Evolutionary conservation across 1,140 invertebrate species (phyloP).

Genomic region (Sweltsa coloradensis): DNA sequence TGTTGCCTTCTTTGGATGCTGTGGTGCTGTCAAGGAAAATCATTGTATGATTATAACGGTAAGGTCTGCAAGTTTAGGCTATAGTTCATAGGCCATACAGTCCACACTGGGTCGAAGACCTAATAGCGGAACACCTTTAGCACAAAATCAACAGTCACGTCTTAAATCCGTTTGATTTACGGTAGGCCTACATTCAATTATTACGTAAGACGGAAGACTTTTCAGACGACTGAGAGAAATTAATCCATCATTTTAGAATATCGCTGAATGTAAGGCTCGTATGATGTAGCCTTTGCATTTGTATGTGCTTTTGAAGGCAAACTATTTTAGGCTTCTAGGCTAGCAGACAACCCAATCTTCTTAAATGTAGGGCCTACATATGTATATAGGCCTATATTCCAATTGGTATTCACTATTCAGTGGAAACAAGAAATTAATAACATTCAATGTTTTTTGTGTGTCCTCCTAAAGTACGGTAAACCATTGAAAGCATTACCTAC

Average conservation of each 20-base stretch:
- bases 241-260: neutral
- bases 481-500: too few species aligned
- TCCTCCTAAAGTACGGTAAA: too few species aligned
- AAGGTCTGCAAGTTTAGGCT: slow-evolving; percentile 24
- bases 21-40: slow-evolving; percentile 74
- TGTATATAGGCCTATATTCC: too few species aligned
- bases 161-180: neutral
- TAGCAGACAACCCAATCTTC: too few species aligned
- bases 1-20: slow-evolving; percentile 80
- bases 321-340: too few species aligned
- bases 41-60: slow-evolving; percentile 79
- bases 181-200: neutral
- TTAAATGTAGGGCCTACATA: too few species aligned
- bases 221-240: neutral
- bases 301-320: too few species aligned
- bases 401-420: too few species aligned
- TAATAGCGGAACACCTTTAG: too few species aligned
- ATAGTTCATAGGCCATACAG: neutral
- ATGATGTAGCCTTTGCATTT: too few species aligned
- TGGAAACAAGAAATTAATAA: too few species aligned
- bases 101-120: neutral
- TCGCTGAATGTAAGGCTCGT: neutral
- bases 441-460: too few species aligned
- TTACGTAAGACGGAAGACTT: neutral
- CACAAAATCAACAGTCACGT: neutral